A percentile compares a stretch with the other conserved stretches of the same genome.
Evolutionary conservation across 2,888 invertebrate species (phyloP).

Genomic region (Zygothrica quintamaculata): DNA sequence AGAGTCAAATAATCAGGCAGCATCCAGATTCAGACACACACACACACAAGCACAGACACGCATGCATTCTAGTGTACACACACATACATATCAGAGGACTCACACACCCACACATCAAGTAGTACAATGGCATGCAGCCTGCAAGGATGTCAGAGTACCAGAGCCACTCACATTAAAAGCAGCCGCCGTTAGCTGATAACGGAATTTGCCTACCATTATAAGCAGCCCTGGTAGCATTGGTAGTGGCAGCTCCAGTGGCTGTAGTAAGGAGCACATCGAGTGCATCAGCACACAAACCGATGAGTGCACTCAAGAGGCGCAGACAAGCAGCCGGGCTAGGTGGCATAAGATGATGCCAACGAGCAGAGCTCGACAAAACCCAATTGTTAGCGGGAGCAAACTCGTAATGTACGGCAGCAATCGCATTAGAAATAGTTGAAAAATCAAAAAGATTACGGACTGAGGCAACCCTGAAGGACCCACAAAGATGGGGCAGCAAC

Average conservation of each 20-base stretch:
- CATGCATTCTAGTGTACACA: slow-evolving; percentile 13
- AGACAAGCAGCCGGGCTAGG: slow-evolving; percentile 47
- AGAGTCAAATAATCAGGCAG: slow-evolving; percentile 79
- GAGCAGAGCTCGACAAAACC: slow-evolving; percentile 50
- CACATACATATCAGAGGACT: slow-evolving; percentile 17
- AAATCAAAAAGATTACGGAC: slow-evolving; percentile 75
- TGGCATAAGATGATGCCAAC: slow-evolving; percentile 66
- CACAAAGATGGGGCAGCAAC: slow-evolving; percentile 12
- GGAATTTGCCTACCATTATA: slow-evolving; percentile 80
- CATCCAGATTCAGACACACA: slow-evolving; percentile 14
- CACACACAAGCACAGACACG: slow-evolving; percentile 9
- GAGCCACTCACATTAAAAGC: slow-evolving; percentile 67
- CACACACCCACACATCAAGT: slow-evolving; percentile 3
- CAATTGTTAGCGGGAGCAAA: slow-evolving; percentile 55
- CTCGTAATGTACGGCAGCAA: slow-evolving; percentile 67
- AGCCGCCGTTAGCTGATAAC: slow-evolving; percentile 75
- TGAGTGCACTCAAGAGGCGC: slow-evolving; percentile 63
- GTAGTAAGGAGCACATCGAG: slow-evolving; percentile 45
- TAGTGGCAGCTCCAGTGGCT: slow-evolving; percentile 36
- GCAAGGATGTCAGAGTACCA: slow-evolving; percentile 28
- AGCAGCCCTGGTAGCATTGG: slow-evolving; percentile 47
- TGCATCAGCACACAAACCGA: slow-evolving; percentile 50
- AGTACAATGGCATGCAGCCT: slow-evolving; percentile 24
- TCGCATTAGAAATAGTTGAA: slow-evolving; percentile 80
- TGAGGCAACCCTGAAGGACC: slow-evolving; percentile 8